Evolutionary conservation across 2,113 vertebrate genomes (phyloP), one percentile per base, ranked within the genome.

Genomic region (Charina bottae): DNA sequence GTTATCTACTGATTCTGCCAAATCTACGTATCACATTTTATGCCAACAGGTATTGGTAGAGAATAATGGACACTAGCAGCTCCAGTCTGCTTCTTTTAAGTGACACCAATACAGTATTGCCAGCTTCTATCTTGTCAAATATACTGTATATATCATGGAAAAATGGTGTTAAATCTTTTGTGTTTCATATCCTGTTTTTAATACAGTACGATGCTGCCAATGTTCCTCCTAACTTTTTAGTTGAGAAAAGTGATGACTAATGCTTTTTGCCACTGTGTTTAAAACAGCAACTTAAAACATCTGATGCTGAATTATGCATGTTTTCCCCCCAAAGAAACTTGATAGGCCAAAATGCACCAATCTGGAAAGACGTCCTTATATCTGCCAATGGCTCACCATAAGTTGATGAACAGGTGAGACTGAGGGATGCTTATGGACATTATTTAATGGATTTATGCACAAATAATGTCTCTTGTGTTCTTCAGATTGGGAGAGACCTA

Each of bases 161-260:
- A 88, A 54, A 91, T 96, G 95, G 95, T 90, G 64, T 62, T 90
- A 93, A 78, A 89, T 96, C 90, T 93, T 28, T 33, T 91, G 49
- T 93, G 93, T 93, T 95, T 96, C 90, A 96, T 62, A 95, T 93
- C 90, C 88, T 96, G 54, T 85, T 93, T 94, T 93, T 26, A 8
- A 28, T 96, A 1, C 46, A 8, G 23, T 96, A 1, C 53, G 23
- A 12, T 90, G 64, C 55, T 95, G 90, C 90, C 95, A 91, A 87
- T 95, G 68, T 92, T 95, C 92, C 88, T 88, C 78, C 85, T 95
- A 56, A 93, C 90, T 85, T 92, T 93, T 33, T 64, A 91, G 94
- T 91, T 86, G 0, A 2, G 28, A 89, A 89, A 93, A 83, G 26
- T n/a, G 93, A 33, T 42, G 91, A 62, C 72, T n/a, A 86, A 59